Evolutionary conservation across 2,113 vertebrate genomes (phyloP).

Genomic region (Amphiprion ocellaris): DNA sequence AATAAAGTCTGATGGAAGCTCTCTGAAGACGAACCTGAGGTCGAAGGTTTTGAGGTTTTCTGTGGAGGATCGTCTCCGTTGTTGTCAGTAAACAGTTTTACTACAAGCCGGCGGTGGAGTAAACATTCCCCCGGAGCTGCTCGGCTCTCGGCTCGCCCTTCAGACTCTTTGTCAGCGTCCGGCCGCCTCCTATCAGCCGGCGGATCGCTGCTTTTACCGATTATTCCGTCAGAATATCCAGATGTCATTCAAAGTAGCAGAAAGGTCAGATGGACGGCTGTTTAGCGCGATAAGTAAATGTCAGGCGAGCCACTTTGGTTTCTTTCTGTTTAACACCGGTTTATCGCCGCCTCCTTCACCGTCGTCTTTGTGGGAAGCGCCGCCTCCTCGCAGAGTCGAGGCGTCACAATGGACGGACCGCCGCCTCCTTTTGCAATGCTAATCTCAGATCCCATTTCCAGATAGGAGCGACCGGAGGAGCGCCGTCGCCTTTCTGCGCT

Average conservation of each 20-base stretch:
- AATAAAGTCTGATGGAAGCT: too few species aligned
- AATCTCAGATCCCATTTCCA: constrained; percentile 71
- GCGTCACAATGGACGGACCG: constrained; percentile 73
- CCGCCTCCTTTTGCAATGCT: constrained; percentile 75
- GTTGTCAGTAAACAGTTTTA: too few species aligned
- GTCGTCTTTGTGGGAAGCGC: constrained; percentile 63
- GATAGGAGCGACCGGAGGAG: constrained; percentile 66
- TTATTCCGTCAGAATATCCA: constrained; percentile 82
- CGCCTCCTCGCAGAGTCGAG: constrained; percentile 39
- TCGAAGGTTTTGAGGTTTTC: too few species aligned
- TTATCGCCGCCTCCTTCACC: constrained; percentile 61
- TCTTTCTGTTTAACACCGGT: constrained; percentile 80
- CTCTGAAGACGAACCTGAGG: too few species aligned
- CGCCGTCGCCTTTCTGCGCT: constrained; percentile 34
- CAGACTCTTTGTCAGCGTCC: constrained; percentile 47
- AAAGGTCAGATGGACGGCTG: constrained; percentile 84
- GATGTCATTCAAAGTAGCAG: constrained; percentile 83
- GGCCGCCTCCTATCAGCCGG: constrained; percentile 58
- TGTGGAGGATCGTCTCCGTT: too few species aligned
- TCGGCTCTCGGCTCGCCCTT: constrained; percentile 16
- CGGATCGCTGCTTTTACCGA: constrained; percentile 68
- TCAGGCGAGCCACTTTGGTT: constrained; percentile 68
- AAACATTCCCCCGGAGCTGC: constrained; percentile 26
- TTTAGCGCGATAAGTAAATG: constrained; percentile 85
- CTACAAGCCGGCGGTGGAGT: background rate